These are phyloP conservation scores for Chelidonichthys spinosus DNA, from an alignment of 2,797 vertebrate genomes.

Conservation along the genomic window DNA sequence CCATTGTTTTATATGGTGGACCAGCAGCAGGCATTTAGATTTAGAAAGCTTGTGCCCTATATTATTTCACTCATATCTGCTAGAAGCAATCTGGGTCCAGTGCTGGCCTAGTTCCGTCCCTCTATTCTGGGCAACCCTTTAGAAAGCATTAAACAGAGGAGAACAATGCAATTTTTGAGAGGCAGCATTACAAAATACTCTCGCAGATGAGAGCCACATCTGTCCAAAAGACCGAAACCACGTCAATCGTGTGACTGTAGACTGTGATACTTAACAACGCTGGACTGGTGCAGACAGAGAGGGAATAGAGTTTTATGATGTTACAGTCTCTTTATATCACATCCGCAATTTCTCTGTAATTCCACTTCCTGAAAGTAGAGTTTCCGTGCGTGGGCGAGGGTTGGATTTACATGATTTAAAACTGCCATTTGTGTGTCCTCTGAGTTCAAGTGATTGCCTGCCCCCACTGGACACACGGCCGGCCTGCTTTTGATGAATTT, in stretches of 20 bases:
- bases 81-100: slow-evolving; percentile 65
- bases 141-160: slow-evolving; percentile 64
- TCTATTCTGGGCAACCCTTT: slow-evolving; percentile 70
- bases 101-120: slow-evolving; percentile 65
- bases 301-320: slow-evolving; percentile 27
- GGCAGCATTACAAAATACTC: slow-evolving; percentile 61
- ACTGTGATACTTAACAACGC: slow-evolving; percentile 28
- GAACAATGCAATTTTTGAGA: slow-evolving; percentile 65
- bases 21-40: slow-evolving; percentile 63
- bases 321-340: slow-evolving; percentile 22
- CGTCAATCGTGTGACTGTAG: slow-evolving; percentile 28
- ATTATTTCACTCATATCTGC: slow-evolving; percentile 64
- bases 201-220: slow-evolving; percentile 64
- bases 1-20: slow-evolving; percentile 62
- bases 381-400: not conserved
- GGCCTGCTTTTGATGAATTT: slow-evolving; percentile 25
- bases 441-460: slow-evolving; percentile 32
- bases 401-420: slow-evolving; percentile 11
- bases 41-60: slow-evolving; percentile 65
- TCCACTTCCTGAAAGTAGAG: not conserved
- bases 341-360: slow-evolving; percentile 19
- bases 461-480: not conserved
- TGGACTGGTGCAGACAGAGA: slow-evolving; percentile 10
- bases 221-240: slow-evolving; percentile 46
- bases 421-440: not conserved